phyloP scores from a whole-genome alignment of 2,113 vertebrate species.

The Syngnathus scovelli region DNA sequence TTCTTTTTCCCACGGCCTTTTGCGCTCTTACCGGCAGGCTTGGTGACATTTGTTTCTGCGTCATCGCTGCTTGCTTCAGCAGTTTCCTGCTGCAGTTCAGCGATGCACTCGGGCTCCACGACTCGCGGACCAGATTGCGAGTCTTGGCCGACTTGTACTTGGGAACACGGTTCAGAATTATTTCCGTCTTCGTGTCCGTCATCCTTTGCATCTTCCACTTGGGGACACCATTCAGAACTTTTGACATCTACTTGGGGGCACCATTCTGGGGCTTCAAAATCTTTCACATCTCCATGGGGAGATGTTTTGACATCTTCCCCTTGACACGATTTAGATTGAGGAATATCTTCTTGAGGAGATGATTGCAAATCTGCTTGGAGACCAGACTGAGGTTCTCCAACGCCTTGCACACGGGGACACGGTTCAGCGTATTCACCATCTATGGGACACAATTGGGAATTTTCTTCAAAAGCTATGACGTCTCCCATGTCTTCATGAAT shows the following conservation, averaged over 20 bases:
- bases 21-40: conserved; percentile 18
- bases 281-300: not conserved
- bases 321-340: not conserved
- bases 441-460: not conserved
- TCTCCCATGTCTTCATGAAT: not conserved
- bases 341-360: not conserved
- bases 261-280: conserved; percentile 5
- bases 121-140: not conserved
- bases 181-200: conserved; percentile 7
- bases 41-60: conserved; percentile 13
- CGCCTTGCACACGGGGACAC: not conserved
- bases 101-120: not conserved
- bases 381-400: not conserved
- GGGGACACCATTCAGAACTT: not conserved
- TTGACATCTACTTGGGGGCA: conserved; percentile 4
- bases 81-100: conserved; percentile 14
- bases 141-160: conserved; percentile 5
- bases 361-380: not conserved
- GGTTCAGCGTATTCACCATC: not conserved
- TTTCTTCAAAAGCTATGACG: not conserved
- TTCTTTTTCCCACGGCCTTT: conserved; percentile 62
- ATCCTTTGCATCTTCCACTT: not conserved
- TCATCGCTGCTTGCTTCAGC: conserved; percentile 19
- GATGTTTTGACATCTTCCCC: not conserved
- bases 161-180: not conserved